Evolutionary conservation across 1,140 invertebrate species (phyloP).

Genomic region (Bradynema listronoti): DNA sequence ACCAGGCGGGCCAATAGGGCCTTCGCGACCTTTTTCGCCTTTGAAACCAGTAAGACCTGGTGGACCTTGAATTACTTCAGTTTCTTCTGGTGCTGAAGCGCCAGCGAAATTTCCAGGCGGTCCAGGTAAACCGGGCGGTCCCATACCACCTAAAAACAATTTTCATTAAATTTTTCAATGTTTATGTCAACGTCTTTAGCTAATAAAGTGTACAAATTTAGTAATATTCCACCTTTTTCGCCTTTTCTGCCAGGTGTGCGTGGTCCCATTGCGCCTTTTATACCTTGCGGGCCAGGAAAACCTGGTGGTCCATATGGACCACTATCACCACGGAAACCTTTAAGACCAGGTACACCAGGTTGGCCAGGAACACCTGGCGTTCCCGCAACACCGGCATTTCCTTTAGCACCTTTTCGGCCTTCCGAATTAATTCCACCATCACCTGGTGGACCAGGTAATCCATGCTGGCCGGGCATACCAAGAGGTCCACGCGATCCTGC

Average conservation of each 20-base stretch:
- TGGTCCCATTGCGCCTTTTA: slow-evolving; percentile 50
- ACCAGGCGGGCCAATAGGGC: slow-evolving; percentile 49
- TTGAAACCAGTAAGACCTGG: slow-evolving; percentile 41
- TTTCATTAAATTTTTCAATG: neutral
- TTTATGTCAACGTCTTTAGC: slow-evolving; percentile 1
- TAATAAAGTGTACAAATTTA: too few relatives aligned
- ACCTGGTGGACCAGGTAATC: slow-evolving; percentile 47
- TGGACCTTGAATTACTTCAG: slow-evolving; percentile 55
- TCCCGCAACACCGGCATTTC: slow-evolving; percentile 40
- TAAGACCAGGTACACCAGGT: slow-evolving; percentile 42
- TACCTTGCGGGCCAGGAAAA: slow-evolving; percentile 49
- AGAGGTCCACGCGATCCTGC: slow-evolving; percentile 31
- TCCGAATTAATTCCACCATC: slow-evolving; percentile 52
- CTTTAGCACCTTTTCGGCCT: slow-evolving; percentile 48
- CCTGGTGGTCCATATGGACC: slow-evolving; percentile 51
- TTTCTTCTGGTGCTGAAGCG: slow-evolving; percentile 50
- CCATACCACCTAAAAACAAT: neutral
- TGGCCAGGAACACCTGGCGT: slow-evolving; percentile 37
- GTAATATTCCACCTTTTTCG: slow-evolving; percentile 56
- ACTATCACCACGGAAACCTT: slow-evolving; percentile 49
- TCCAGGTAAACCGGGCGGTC: slow-evolving; percentile 38
- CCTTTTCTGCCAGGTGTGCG: slow-evolving; percentile 55
- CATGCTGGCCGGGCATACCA: slow-evolving; percentile 36
- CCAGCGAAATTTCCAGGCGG: slow-evolving; percentile 43
- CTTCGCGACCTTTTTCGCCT: slow-evolving; percentile 55